A percentile compares a stretch with the other conserved stretches of the same genome.
phyloP scores from a whole-genome alignment of 1,140 invertebrate genomes.

The Rhyacophila brunnea region DNA sequence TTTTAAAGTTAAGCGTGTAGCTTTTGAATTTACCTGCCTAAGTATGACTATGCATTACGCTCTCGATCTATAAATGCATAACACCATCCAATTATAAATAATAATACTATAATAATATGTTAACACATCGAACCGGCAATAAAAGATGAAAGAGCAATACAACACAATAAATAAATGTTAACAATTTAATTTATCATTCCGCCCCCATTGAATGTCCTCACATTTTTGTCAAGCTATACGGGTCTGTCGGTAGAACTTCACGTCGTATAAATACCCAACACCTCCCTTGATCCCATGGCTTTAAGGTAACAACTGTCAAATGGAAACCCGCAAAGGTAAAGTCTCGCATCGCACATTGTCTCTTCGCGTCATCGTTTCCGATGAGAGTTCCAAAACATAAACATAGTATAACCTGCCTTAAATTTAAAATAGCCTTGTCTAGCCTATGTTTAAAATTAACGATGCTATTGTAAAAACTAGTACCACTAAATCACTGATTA shows the following conservation, averaged over 20 bases:
- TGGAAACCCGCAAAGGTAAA: background rate
- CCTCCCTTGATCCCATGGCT: constrained; percentile 6
- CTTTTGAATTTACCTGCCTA: too few relatives aligned
- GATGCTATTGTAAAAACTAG: constrained; percentile 23
- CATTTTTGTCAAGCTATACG: too few relatives aligned
- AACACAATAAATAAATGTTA: too few relatives aligned
- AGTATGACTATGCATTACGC: too few relatives aligned
- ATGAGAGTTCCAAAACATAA: background rate
- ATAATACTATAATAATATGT: too few relatives aligned
- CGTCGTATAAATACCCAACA: background rate
- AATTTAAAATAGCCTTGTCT: constrained; percentile 11
- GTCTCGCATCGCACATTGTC: background rate
- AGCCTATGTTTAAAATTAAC: constrained; percentile 22
- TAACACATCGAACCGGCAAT: too few relatives aligned
- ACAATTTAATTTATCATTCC: too few relatives aligned
- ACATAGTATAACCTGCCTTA: constrained; percentile 3
- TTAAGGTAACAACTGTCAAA: constrained; percentile 10
- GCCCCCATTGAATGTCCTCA: too few relatives aligned
- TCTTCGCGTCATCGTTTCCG: constrained; percentile 2
- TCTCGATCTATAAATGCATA: too few relatives aligned
- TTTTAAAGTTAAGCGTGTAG: too few relatives aligned
- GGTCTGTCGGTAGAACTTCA: background rate
- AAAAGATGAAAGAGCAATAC: too few relatives aligned
- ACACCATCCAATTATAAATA: too few relatives aligned
- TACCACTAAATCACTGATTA: constrained; percentile 31